phyloP scores from a whole-genome alignment of 1,140 invertebrate genomes.

The Galleria mellonella region DNA sequence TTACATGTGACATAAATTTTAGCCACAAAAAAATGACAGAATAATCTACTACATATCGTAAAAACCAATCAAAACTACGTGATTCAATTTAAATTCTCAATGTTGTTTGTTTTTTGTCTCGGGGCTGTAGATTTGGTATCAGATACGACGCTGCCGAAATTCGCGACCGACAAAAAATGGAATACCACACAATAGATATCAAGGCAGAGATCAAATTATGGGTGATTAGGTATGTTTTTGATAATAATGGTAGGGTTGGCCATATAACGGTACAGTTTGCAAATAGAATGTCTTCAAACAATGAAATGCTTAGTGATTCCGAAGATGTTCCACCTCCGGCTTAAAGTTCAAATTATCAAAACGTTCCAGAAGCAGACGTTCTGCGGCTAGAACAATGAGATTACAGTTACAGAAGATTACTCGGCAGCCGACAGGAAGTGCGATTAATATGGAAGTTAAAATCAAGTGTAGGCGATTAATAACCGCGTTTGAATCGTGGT shows the following conservation, averaged over 20 bases:
- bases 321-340: neutral
- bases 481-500: neutral
- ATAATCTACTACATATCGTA: neutral
- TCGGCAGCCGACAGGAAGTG: constrained; percentile 12
- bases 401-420: constrained; percentile 5
- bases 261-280: constrained; percentile 18
- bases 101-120: constrained; percentile 29
- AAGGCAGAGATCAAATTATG: constrained; percentile 28
- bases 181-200: constrained; percentile 32
- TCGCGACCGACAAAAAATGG: constrained; percentile 34
- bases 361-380: neutral
- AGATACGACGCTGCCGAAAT: constrained; percentile 42
- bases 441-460: constrained; percentile 7
- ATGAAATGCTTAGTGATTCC: constrained; percentile 3
- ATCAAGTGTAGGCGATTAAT: constrained; percentile 13
- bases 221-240: constrained; percentile 20
- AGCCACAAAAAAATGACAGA: no score
- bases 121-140: constrained; percentile 26
- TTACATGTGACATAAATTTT: no score
- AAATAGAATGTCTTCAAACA: constrained; percentile 6
- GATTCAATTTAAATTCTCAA: constrained; percentile 51
- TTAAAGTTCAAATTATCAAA: constrained; percentile 4
- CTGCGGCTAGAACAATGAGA: constrained; percentile 12
- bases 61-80: constrained; percentile 48
- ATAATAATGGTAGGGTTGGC: constrained; percentile 14